Evolutionary conservation across 64 coral and sea anemone species (phyloP).

Genomic region (Actinia tenebrosa): DNA sequence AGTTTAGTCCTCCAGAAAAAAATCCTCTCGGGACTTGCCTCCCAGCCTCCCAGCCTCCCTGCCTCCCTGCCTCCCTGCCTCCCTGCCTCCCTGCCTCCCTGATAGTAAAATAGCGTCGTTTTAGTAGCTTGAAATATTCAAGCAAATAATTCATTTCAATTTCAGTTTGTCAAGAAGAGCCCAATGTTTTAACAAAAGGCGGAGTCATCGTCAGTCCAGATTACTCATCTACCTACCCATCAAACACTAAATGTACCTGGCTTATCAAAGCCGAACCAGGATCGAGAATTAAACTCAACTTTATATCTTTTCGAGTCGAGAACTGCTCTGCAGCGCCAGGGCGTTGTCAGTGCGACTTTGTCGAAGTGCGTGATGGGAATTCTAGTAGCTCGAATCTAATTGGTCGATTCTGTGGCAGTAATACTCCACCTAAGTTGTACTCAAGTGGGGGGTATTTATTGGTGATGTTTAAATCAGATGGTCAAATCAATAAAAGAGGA

Average conservation of each 20-base stretch:
- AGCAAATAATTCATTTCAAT: neutral
- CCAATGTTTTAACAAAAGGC: neutral
- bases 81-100: neutral
- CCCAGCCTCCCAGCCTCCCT: neutral
- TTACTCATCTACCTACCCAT: conserved; percentile 13
- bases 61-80: neutral
- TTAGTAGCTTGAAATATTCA: too few relatives aligned
- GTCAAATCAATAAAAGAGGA: neutral
- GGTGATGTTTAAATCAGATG: conserved; percentile 44
- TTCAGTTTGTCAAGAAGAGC: conserved; percentile 32
- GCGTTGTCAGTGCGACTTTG: conserved; percentile 40
- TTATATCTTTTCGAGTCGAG: conserved; percentile 15
- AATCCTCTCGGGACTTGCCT: neutral
- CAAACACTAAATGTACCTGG: conserved; percentile 30
- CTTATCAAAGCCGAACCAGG: conserved; percentile 3
- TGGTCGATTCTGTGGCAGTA: conserved; percentile 32
- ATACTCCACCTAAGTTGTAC: neutral
- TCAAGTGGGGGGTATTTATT: conserved; percentile 52
- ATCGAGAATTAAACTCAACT: conserved; percentile 13
- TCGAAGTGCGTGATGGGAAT: conserved; percentile 50
- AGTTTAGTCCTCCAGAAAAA: too few relatives aligned
- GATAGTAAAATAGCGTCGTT: too few relatives aligned
- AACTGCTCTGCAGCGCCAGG: conserved; percentile 27
- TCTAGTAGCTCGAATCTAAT: conserved; percentile 5
- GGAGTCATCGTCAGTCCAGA: conserved; percentile 32